Percentiles rank a stretch among this genome's conserved stretches.
Conservation (phyloP, 2,888 invertebrate species). For the Metalampra italica region DNA sequence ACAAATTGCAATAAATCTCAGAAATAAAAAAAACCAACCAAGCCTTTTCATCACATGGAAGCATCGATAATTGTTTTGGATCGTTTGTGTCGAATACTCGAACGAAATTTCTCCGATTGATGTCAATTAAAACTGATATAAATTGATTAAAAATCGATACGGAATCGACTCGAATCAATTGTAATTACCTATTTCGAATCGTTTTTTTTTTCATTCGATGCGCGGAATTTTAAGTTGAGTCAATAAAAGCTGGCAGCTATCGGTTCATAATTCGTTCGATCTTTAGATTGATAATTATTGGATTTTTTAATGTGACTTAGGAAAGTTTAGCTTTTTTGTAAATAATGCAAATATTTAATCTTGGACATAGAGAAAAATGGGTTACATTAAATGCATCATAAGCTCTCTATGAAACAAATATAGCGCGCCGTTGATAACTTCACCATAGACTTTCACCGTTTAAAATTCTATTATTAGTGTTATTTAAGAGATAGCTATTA, state of each 20-base stretch:
- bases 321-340: no score
- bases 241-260: slow-evolving; percentile 22
- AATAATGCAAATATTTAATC: no score
- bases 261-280: not conserved
- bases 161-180: slow-evolving; percentile 48
- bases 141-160: slow-evolving; percentile 66
- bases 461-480: no score
- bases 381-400: no score
- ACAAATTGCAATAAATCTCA: not conserved
- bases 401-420: no score
- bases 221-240: slow-evolving; percentile 42
- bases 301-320: no score
- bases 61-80: slow-evolving; percentile 26
- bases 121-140: slow-evolving; percentile 70
- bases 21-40: not conserved
- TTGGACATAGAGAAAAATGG: no score
- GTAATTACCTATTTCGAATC: slow-evolving; percentile 11
- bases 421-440: no score
- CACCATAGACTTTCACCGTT: no score
- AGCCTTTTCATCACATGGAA: not conserved
- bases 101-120: slow-evolving; percentile 45
- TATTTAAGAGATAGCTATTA: no score
- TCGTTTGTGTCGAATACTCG: slow-evolving; percentile 14
- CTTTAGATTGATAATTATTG: not conserved
- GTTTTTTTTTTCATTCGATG: slow-evolving; percentile 17